phyloP scores from a whole-genome alignment of 2,113 vertebrate genomes.

The Synchiropus splendidus region DNA sequence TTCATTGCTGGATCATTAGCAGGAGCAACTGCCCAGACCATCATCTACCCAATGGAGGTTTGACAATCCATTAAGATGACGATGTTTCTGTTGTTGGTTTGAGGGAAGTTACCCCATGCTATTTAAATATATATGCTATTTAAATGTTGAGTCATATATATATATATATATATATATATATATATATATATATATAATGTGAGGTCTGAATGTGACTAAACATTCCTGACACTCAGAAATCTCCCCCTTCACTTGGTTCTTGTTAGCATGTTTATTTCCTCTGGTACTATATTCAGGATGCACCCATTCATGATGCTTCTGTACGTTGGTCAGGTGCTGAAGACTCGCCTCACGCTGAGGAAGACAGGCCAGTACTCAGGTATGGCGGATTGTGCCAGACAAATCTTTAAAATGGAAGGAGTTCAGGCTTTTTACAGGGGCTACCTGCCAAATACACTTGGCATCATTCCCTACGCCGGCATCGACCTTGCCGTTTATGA shows the following conservation, averaged over 20 bases:
- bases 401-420: slow-evolving; percentile 54
- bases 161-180: no score
- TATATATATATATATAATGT: no score
- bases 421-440: slow-evolving; percentile 51
- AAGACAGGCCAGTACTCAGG: slow-evolving; percentile 57
- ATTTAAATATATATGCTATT: no score
- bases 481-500: slow-evolving; percentile 62
- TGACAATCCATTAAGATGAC: slow-evolving; percentile 11
- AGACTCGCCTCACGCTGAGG: slow-evolving; percentile 55
- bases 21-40: slow-evolving; percentile 86
- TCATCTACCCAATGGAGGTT: slow-evolving; percentile 95
- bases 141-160: no score
- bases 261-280: no score
- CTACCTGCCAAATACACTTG: slow-evolving; percentile 60
- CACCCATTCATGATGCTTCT: not conserved
- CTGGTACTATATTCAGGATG: not conserved
- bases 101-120: not conserved
- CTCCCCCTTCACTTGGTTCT: no score
- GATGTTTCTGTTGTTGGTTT: not conserved
- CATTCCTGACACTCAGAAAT: no score
- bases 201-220: no score
- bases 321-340: slow-evolving; percentile 43
- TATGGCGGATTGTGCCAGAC: slow-evolving; percentile 48
- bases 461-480: slow-evolving; percentile 61
- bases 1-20: slow-evolving; percentile 89